These are phyloP conservation scores for Trichosurus vulpecula DNA, from an alignment of 2,797 vertebrate genomes.

Conservation along the genomic window DNA sequence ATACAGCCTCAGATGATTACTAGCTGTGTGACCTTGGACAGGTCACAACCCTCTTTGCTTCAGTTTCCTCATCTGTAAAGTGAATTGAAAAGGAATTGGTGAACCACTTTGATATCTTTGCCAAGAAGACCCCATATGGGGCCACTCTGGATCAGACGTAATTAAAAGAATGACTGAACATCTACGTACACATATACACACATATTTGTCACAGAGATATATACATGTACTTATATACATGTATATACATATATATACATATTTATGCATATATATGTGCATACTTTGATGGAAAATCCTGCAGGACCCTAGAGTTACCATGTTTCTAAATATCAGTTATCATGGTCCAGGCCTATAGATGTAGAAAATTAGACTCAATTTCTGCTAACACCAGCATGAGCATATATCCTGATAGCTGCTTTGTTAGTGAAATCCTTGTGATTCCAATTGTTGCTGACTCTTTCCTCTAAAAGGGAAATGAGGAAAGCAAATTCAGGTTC, in stretches of 20 bases:
- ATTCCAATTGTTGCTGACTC: not conserved
- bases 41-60: not conserved
- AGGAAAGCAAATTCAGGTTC: constrained; percentile 8
- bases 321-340: not conserved
- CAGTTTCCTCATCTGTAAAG: not conserved
- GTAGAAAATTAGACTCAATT: not conserved
- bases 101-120: not conserved
- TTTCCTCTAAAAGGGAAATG: not conserved
- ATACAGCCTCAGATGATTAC: not conserved
- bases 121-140: not conserved
- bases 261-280: not conserved
- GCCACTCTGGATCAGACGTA: not conserved
- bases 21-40: not conserved
- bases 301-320: not conserved
- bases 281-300: not conserved
- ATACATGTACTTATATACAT: not conserved
- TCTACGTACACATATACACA: not conserved
- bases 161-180: not conserved
- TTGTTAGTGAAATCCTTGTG: not conserved
- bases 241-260: not conserved
- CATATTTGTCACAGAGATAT: not conserved
- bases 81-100: not conserved
- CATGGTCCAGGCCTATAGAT: not conserved
- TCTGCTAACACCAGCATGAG: not conserved
- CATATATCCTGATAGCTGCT: not conserved